Conservation (phyloP, 2,888 invertebrate species). For the Athalia cordata region DNA sequence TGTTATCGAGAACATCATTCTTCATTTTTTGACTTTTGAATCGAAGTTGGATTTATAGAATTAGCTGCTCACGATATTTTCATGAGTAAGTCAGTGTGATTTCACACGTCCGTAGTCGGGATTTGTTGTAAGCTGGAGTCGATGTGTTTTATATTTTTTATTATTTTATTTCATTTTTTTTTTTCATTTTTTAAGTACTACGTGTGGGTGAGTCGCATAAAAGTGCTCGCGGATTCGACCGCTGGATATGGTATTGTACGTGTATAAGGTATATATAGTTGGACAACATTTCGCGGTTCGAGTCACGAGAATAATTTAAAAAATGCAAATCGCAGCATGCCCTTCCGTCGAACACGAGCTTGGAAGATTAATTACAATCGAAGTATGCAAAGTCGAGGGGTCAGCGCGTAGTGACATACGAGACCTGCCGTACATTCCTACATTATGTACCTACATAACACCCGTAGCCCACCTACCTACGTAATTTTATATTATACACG, state of each 20-base stretch:
- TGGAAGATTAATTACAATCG: slow-evolving; percentile 43
- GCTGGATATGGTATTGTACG: background rate
- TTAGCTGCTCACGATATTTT: too few species aligned
- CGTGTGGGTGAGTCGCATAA: background rate
- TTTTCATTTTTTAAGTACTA: too few species aligned
- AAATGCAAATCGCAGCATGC: slow-evolving; percentile 30
- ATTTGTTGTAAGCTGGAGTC: too few species aligned
- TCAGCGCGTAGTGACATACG: slow-evolving; percentile 35
- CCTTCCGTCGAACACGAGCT: slow-evolving; percentile 16
- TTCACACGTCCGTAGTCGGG: too few species aligned
- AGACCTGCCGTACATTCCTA: slow-evolving; percentile 37
- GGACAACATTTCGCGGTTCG: slow-evolving; percentile 12
- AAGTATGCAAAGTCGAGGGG: slow-evolving; percentile 45
- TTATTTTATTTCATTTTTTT: too few species aligned
- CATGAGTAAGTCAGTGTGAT: too few species aligned
- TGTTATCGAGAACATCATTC: too few species aligned
- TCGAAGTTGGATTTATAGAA: too few species aligned
- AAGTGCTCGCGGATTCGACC: background rate
- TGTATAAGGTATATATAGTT: background rate
- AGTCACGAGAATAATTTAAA: slow-evolving; percentile 38
- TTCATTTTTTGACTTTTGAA: too few species aligned
- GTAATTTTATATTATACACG: background rate
- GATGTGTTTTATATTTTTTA: too few species aligned
- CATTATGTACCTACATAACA: background rate
- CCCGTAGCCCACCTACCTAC: background rate